Conservation (phyloP, 2,113 vertebrate genomes). For the Hucho hucho region DNA sequence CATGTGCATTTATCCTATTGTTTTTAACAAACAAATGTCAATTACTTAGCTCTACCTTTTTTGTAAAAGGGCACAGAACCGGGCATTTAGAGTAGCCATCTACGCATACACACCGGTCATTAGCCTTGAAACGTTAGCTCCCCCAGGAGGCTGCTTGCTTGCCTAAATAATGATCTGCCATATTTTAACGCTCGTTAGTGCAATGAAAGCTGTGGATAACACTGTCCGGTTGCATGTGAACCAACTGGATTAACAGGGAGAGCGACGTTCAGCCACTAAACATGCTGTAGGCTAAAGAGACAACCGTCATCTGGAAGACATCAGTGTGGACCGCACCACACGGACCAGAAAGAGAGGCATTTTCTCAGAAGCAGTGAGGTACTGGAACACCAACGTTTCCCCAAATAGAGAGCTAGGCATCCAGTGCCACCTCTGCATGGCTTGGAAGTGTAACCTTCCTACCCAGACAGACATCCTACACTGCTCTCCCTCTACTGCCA, state of each 20-base stretch:
- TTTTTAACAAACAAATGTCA: too few species aligned
- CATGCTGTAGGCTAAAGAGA: conserved; percentile 53
- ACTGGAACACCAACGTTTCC: conserved; percentile 56
- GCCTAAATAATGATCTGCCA: conserved; percentile 55
- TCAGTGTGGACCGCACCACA: conserved; percentile 32
- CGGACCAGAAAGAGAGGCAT: background rate
- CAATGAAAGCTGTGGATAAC: background rate
- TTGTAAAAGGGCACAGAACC: conserved; percentile 27
- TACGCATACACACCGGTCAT: conserved; percentile 29
- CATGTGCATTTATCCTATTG: too few species aligned
- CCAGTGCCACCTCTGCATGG: conserved; percentile 55
- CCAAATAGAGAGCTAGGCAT: conserved; percentile 64
- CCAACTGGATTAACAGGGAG: conserved; percentile 40
- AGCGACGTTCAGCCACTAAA: conserved; percentile 28
- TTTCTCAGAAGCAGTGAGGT: conserved; percentile 68
- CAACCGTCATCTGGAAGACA: conserved; percentile 64
- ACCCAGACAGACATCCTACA: conserved; percentile 69
- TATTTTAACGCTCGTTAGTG: conserved; percentile 48
- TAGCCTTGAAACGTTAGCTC: conserved; percentile 27
- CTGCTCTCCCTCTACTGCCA: conserved; percentile 39
- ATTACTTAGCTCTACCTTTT: conserved; percentile 7
- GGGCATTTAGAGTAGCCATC: conserved; percentile 10
- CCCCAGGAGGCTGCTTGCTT: conserved; percentile 28
- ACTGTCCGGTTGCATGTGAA: conserved; percentile 55
- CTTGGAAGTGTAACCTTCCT: conserved; percentile 62